Evolutionary conservation across 2,113 vertebrate genomes (phyloP), one percentile per base, ranked within the genome.

Genomic region (Anarrhichthys ocellatus): DNA sequence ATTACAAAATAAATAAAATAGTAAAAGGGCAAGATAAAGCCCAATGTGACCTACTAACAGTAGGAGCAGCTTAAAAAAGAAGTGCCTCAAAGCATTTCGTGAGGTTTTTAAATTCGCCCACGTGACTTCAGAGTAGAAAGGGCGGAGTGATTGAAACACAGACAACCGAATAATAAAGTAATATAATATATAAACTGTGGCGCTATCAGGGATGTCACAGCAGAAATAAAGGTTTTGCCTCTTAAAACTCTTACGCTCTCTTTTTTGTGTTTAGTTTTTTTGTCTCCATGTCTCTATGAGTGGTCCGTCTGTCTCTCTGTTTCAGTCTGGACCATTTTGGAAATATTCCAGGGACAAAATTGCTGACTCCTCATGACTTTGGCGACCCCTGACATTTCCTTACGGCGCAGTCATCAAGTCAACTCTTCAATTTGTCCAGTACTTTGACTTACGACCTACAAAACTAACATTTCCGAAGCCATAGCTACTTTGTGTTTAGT

Each of bases 31-130:
- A 54, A 69, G 59, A 59, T 73, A 48, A 59, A 70, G 72, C 63
- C 69, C 2, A 56, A 13, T n/a, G 48, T 63, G 76, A 80, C 72
- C 76, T 76, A 75, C 38, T 80, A 73, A 83, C 40, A 64, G 18
- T 6, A 29, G 11, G 15, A 68, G 61, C 66, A 38, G 79, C 79
- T 71, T 67, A 54, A 84, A 76, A 36, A 73, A 6, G 10, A 83
- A 69, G 18, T 0, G 59, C 65, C 70, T 82, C 34, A 17, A n/a
- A 67, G 78, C 70, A 38, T 54, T 73, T 56, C 6, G 61, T 40
- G 70, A 52, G 59, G 2, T 69, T 63, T 76, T 77, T 52, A 8
- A 29, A 52, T 36, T 73, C 32, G 11, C 65, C 36, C 18, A 9
- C 20, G 27, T 50, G 71, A 72, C 44, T 80, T 73, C 22, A 67